A percentile compares a stretch with the other conserved stretches of the same genome.
phyloP scores from a whole-genome alignment of 2,797 vertebrate species.

The Sebastes iracundus region DNA sequence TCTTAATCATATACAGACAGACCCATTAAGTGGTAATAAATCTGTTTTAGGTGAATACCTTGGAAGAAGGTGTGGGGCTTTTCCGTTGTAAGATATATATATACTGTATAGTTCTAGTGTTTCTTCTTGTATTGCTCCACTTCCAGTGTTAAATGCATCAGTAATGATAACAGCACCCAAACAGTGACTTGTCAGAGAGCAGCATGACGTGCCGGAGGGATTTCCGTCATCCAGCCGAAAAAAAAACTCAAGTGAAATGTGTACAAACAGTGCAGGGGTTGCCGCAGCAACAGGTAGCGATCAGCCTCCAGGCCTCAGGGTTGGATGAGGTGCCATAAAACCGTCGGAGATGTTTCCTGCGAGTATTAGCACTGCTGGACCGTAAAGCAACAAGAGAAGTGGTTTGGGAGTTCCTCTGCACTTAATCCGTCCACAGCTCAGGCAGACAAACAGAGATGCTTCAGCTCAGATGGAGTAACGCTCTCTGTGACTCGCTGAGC shows the following conservation, averaged over 20 bases:
- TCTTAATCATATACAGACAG: not conserved
- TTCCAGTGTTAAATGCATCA: slow-evolving; percentile 28
- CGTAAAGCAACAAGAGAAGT: slow-evolving; percentile 83
- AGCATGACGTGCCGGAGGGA: slow-evolving; percentile 19
- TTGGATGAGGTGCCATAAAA: slow-evolving; percentile 80
- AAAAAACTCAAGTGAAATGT: slow-evolving; percentile 33
- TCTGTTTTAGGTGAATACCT: not conserved
- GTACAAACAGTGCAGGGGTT: slow-evolving; percentile 80
- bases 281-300: slow-evolving; percentile 80
- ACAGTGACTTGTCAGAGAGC: slow-evolving; percentile 4
- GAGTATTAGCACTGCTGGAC: slow-evolving; percentile 71
- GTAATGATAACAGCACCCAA: not conserved
- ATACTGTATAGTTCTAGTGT: not conserved
- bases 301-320: slow-evolving; percentile 73
- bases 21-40: slow-evolving; percentile 1
- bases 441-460: slow-evolving; percentile 63
- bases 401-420: slow-evolving; percentile 89
- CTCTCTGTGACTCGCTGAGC: not conserved
- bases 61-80: not conserved
- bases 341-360: slow-evolving; percentile 80
- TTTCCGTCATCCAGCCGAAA: not conserved
- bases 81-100: not conserved
- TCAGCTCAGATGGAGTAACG: slow-evolving; percentile 12
- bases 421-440: slow-evolving; percentile 85
- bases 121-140: slow-evolving; percentile 14